phyloP scores from a whole-genome alignment of 2,113 vertebrate species.

The Cathartes aura region DNA sequence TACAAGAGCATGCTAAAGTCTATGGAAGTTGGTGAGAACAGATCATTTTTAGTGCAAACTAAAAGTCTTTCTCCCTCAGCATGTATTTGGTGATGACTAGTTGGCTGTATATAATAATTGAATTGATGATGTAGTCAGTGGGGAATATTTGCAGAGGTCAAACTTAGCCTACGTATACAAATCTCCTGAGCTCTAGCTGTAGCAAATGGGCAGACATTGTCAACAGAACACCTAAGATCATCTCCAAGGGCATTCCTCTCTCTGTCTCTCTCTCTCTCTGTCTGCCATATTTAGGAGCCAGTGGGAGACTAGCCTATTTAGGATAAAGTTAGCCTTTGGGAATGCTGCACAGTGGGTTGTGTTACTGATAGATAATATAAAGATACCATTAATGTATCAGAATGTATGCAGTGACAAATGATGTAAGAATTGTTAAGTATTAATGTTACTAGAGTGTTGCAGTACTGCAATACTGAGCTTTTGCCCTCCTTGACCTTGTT shows the following conservation, averaged over 20 bases:
- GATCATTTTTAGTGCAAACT: neutral
- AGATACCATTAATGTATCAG: neutral
- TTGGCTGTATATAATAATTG: neutral
- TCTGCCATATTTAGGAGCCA: neutral
- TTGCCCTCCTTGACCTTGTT: neutral
- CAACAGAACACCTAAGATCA: neutral
- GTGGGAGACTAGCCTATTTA: neutral
- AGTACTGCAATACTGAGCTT: neutral
- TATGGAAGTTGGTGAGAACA: neutral
- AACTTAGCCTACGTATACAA: neutral
- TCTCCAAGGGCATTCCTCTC: neutral
- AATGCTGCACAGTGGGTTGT: neutral
- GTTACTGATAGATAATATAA: neutral
- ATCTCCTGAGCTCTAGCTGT: neutral
- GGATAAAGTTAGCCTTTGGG: neutral
- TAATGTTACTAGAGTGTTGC: neutral
- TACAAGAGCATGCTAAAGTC: neutral
- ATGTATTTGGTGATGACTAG: neutral
- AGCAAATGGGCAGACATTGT: neutral
- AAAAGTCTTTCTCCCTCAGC: neutral
- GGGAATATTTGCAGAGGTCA: neutral
- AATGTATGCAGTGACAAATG: neutral
- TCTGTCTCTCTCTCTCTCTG: too few species aligned
- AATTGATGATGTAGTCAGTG: neutral
- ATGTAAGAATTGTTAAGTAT: neutral